A percentile compares a stretch with the other conserved stretches of the same genome.
Conservation (phyloP, 2,113 vertebrate genomes). For the Vireo altiloquus region DNA sequence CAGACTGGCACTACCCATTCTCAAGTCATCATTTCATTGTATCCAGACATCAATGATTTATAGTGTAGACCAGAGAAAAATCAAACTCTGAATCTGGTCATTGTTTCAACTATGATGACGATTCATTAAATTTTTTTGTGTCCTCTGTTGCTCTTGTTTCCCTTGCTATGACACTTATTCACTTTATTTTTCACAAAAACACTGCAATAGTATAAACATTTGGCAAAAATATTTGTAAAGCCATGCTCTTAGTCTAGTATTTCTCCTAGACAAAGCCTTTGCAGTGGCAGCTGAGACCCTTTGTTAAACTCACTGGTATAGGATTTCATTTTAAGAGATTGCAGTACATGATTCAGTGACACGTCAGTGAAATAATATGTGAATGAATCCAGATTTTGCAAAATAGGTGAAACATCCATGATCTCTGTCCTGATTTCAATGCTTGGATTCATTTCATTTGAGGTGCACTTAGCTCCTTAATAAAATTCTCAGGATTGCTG, state of each 20-base stretch:
- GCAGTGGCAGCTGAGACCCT: not conserved
- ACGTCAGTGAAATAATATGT: not conserved
- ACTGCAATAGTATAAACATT: not conserved
- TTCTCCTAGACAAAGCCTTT: not conserved
- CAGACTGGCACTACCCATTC: not conserved
- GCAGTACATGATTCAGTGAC: not conserved
- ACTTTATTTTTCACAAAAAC: not conserved
- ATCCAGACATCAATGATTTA: not conserved
- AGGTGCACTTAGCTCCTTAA: not conserved
- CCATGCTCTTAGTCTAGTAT: not conserved
- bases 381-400: not conserved
- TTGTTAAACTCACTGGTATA: not conserved
- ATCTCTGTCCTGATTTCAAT: not conserved
- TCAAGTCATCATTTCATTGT: not conserved
- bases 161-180: not conserved
- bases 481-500: not conserved
- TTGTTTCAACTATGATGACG: not conserved
- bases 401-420: not conserved
- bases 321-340: not conserved
- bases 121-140: not conserved
- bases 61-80: not conserved
- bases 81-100: not conserved
- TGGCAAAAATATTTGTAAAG: not conserved
- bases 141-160: not conserved
- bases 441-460: not conserved